Base-by-base conservation (phyloP, 2,797 vertebrate genomes). In the Thamnophis elegans region DNA sequence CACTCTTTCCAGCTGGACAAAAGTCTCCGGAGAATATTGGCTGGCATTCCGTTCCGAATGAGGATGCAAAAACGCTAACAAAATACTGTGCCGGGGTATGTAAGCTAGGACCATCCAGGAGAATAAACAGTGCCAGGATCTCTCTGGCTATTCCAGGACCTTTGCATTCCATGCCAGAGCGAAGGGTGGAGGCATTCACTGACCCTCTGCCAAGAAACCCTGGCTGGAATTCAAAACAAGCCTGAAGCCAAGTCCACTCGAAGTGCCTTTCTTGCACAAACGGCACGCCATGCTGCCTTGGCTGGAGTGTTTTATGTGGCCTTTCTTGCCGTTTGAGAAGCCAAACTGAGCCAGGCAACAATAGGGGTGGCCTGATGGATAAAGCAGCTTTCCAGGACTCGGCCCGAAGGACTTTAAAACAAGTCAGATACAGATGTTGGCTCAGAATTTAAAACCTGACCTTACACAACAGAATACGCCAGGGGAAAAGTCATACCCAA, bases 151-250 rank as follows among this genome's bases (percentile, higher is more conserved):
- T 55, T 55, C 42, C n/a, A 13, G 62, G 92, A 25, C 89, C 47
- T 78, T 56, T 26, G 28, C 87, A 26, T 56, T 58, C 78, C 87
- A 47, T 90, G 89, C 92, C 89, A 90, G 42, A 25, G 62, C 26
- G 18, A 82, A 36, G 62, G 89, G 85, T 22, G 85, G 92, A 60
- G 85, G 6, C n/a, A 9, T 47, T 87, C 9, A 0, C 36, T 65
- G 89, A 36, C 28, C 20, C 22, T 5, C 1, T 54, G 89, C 85
- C 85, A 90, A 82, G 87, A 47, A 88, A 59, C 4, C 42, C 62
- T 59, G 89, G 89, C 68, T n/a, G 85, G 55, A 16, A 8, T 54
- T 28, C 89, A 26, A 78, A 7, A 18, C 28, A 59, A 42, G 53
- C 36, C 78, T 16, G 36, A 85, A 88, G 26, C 85, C 89, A 53